Base-by-base conservation (phyloP, 1,140 invertebrate genomes). In the Linepithema humile region DNA sequence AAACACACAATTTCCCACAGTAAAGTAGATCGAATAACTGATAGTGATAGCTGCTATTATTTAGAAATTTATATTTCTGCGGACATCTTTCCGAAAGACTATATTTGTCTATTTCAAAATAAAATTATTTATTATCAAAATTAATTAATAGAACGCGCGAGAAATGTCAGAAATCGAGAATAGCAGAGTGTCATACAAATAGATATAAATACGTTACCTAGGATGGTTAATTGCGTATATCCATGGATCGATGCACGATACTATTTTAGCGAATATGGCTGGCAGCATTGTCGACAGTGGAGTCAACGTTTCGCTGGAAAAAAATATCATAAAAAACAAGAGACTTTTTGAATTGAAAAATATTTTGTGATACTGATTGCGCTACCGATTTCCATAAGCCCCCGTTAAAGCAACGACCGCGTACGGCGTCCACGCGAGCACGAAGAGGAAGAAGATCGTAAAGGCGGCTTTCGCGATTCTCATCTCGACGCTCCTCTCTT, bases 181-280 rank as follows among this genome's bases (percentile, higher is more conserved):
- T 38, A 9, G 38, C 0, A 57, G 0, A 57, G 26, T 73, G 4
- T 0, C n/a, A n/a, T n/a, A n/a, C 12, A 26, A 3, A 53, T 9
- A 59, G 6, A 17, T 38, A 23, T 15, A 17, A n/a, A 26, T 12
- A 5, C 6, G 0, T 67, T 96, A 97, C 95, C 96, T 96, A 1
- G 97, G 97, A 92, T 97, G 97, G 88, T 96, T 97, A 83, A 97
- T 97, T 23, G 97, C 97, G 85, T 97, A 97, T 17, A 97, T 95
- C 96, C 96, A 97, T 12, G 97, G 97, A 93, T 97, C 97, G 88
- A 97, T 95, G 89, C 97, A 97, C 1, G 97, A 97, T 0, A 97
- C 97, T 0, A 95, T 94, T 91, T 97, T 97, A 65, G 95, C 95
- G 85, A 96, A 96, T 53, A 97, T 92, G 5, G 97, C 96, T 6